Conservation (phyloP, 2,888 invertebrate species). For the Tubulanus polymorphus region DNA sequence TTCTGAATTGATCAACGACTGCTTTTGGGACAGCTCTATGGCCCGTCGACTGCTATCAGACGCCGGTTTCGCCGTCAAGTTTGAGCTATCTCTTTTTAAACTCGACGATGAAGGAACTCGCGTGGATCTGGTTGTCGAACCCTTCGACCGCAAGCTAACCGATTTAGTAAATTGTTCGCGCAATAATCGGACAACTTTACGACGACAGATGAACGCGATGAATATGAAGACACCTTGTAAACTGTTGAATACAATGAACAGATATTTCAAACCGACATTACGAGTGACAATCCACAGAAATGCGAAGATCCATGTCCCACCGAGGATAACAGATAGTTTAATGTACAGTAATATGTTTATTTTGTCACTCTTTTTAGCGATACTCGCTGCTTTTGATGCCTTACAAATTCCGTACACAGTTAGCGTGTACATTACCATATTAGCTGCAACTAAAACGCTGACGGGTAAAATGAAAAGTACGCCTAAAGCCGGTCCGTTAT, state of each 20-base stretch:
- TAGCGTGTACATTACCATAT: neutral
- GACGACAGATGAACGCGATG: neutral
- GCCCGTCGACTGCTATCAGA: too few species aligned
- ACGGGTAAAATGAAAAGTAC: neutral
- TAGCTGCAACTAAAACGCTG: neutral
- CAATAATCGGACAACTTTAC: neutral
- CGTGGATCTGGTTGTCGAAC: neutral
- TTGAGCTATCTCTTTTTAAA: neutral
- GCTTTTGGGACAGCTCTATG: too few species aligned
- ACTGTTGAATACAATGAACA: slow-evolving; percentile 1
- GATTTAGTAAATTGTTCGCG: neutral
- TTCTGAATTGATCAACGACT: too few species aligned
- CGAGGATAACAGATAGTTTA: slow-evolving; percentile 1
- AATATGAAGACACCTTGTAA: slow-evolving; percentile 2
- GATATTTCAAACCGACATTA: neutral
- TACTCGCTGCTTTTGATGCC: neutral
- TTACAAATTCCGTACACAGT: neutral
- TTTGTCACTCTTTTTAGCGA: neutral
- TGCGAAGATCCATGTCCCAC: neutral
- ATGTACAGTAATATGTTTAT: neutral
- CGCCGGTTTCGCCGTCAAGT: too few species aligned
- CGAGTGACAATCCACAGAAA: neutral
- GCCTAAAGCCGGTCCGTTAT: neutral
- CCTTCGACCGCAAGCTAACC: neutral
- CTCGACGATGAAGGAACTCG: neutral